Evolutionary conservation across 2,113 vertebrate species (phyloP).

Genomic region (Crotalus tigris): DNA sequence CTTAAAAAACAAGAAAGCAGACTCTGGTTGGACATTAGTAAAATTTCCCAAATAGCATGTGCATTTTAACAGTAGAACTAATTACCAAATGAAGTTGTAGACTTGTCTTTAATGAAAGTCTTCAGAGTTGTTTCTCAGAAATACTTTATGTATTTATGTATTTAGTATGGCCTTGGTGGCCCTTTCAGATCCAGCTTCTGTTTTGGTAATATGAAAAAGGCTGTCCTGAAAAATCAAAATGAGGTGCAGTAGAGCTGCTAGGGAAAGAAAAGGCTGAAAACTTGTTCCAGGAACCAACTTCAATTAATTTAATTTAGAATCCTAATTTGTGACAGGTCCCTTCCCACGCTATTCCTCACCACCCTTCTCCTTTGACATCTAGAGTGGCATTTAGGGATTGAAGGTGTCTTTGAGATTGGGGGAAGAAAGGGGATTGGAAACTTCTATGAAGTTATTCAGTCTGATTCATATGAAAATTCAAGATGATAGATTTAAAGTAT

Average conservation of each 20-base stretch:
- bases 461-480: background rate
- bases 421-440: background rate
- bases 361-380: background rate
- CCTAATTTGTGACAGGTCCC: background rate
- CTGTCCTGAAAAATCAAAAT: background rate
- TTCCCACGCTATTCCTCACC: background rate
- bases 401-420: background rate
- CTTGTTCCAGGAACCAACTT: background rate
- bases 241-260: background rate
- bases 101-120: no score
- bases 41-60: no score
- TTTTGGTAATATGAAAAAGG: background rate
- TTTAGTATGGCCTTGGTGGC: no score
- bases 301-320: background rate
- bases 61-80: no score
- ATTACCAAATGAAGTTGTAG: no score
- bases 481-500: background rate
- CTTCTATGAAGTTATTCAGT: background rate
- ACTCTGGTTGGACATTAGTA: no score
- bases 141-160: no score
- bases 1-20: no score
- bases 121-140: no score
- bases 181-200: background rate
- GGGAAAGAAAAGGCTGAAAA: background rate
- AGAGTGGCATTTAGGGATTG: background rate